A percentile compares a stretch with the other conserved stretches of the same genome.
phyloP scores from a whole-genome alignment of 2,888 invertebrate genomes.

The Ametastegia equiseti region DNA sequence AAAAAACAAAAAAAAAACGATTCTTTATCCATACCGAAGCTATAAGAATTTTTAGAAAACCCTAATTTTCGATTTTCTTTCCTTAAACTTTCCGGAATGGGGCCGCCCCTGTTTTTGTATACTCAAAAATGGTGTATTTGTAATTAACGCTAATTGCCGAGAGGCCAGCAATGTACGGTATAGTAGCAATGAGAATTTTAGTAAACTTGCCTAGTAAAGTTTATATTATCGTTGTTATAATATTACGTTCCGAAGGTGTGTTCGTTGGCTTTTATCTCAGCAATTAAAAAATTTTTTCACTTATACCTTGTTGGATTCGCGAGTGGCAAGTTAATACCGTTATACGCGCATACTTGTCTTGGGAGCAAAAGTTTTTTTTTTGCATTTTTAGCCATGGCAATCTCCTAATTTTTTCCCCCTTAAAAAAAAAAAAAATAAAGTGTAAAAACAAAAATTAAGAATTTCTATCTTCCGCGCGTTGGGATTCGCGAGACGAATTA shows the following conservation, averaged over 20 bases:
- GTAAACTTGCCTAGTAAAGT: constrained; percentile 16
- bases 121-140: constrained; percentile 30
- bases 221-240: constrained; percentile 19
- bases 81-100: neutral
- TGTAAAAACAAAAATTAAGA: too few relatives aligned
- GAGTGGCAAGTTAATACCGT: neutral
- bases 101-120: neutral
- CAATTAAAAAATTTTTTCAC: constrained; percentile 34
- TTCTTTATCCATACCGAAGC: too few relatives aligned
- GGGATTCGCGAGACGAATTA: too few relatives aligned
- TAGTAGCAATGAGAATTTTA: constrained; percentile 20
- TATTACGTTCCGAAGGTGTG: constrained; percentile 16
- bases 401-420: too few relatives aligned
- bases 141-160: constrained; percentile 39
- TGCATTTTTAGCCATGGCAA: too few relatives aligned
- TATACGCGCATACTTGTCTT: too few relatives aligned
- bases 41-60: too few relatives aligned
- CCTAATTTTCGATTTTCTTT: neutral
- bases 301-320: neutral
- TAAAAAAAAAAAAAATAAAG: too few relatives aligned
- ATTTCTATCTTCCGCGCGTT: too few relatives aligned
- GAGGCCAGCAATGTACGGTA: neutral
- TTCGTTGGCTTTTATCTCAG: constrained; percentile 27
- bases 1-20: too few relatives aligned
- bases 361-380: too few relatives aligned